Conservation (phyloP, 2,797 vertebrate species). For the Gobio occitaniae region DNA sequence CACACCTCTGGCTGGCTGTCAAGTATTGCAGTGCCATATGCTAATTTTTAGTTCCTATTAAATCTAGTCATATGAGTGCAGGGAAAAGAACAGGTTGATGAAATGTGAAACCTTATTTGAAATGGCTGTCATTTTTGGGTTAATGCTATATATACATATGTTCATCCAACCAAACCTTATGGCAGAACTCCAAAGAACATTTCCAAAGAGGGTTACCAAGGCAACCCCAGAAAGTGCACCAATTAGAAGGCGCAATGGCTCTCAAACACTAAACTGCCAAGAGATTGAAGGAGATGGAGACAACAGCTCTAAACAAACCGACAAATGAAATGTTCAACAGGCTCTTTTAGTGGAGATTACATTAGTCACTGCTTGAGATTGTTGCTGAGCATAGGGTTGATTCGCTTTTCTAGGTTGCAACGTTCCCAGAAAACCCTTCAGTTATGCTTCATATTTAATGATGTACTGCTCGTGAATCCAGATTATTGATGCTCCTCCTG, state of each 20-base stretch:
- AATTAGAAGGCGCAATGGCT: constrained; percentile 57
- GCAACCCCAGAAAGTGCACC: constrained; percentile 59
- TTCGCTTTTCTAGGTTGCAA: not conserved
- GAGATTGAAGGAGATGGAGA: constrained; percentile 54
- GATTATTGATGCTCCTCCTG: constrained; percentile 31
- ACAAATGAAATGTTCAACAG: constrained; percentile 49
- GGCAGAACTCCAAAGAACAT: constrained; percentile 51
- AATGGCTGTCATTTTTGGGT: constrained; percentile 6
- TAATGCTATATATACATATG: constrained; percentile 38
- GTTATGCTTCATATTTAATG: constrained; percentile 11
- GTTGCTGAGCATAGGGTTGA: not conserved
- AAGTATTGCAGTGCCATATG: constrained; percentile 30
- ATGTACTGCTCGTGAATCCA: constrained; percentile 11
- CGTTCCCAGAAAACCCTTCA: constrained; percentile 8
- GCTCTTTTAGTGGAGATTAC: constrained; percentile 19
- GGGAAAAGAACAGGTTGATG: not conserved
- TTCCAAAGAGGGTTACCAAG: constrained; percentile 60
- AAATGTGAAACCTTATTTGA: not conserved
- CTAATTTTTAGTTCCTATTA: not conserved
- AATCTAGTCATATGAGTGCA: constrained; percentile 14
- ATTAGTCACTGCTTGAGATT: constrained; percentile 27
- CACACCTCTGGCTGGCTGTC: constrained; percentile 21
- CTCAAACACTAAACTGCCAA: constrained; percentile 56
- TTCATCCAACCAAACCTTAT: constrained; percentile 45
- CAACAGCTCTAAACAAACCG: constrained; percentile 45